Conservation (phyloP, 1,140 invertebrate genomes). For the Ruditapes philippinarum region DNA sequence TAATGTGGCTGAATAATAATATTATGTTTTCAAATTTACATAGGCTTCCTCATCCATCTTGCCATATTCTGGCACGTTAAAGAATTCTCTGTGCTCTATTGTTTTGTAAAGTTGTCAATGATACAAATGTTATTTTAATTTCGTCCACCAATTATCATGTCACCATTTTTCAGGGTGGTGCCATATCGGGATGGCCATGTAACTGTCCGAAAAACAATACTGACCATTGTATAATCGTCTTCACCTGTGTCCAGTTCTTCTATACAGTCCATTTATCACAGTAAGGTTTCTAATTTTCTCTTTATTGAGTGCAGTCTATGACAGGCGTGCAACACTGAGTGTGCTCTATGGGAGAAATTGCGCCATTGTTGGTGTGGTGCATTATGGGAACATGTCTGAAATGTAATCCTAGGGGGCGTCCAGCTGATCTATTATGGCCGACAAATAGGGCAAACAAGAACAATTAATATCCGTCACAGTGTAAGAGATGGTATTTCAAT, state of each 20-base stretch:
- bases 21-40: conserved; percentile 41
- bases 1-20: conserved; percentile 35
- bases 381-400: conserved; percentile 64
- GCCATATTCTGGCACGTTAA: conserved; percentile 18
- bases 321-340: conserved; percentile 5
- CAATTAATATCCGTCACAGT: conserved; percentile 48
- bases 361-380: conserved; percentile 59
- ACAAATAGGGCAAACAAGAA: conserved; percentile 4
- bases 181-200: conserved; percentile 47
- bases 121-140: conserved; percentile 42
- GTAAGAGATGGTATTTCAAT: conserved; percentile 16
- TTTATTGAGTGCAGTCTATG: conserved; percentile 14
- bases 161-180: conserved; percentile 40
- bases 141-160: conserved; percentile 46
- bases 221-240: conserved; percentile 41
- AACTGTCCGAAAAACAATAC: conserved; percentile 58
- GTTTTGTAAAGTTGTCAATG: conserved; percentile 26
- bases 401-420: conserved; percentile 40
- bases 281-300: conserved; percentile 52
- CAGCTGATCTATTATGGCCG: conserved; percentile 15
- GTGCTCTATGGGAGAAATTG: conserved; percentile 54
- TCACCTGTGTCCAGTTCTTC: conserved; percentile 20
- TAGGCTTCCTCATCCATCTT: conserved; percentile 24
- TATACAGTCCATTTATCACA: conserved; percentile 57
- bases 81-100: conserved; percentile 30